Base-by-base conservation (phyloP, 2,113 vertebrate species). In the Himantopus leucocephalus region DNA sequence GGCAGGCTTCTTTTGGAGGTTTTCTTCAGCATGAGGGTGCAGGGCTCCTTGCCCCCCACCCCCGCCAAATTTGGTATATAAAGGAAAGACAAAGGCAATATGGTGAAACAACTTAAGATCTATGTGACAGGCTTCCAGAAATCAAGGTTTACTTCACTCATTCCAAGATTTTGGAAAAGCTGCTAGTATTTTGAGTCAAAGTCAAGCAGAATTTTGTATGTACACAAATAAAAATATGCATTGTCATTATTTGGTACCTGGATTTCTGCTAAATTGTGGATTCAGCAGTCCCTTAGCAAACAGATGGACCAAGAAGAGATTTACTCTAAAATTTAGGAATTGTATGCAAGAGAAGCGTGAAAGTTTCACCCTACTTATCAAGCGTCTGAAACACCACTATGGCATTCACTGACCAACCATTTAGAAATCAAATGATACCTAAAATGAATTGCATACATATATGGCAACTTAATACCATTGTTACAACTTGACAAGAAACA, bases 1-100 rank as follows among this genome's bases (percentile, higher is more conserved):
- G 7, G 23, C 5, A 80, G 29, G 14, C 9, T 50, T 66, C 63
- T 75, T 67, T 21, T 19, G 9, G 7, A 62, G 27, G 14, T 53
- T 77, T 87, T 74, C 41, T 77, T 26, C 48, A 10, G 8, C 55
- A 24, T 27, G 27, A 35, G 6, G 13, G 21, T 52, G 12, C 3
- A 2, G 15, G 6, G 1, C 0, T 10, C n/a, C 35, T 39, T 4
- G 39, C 39, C 5, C 2, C 7, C 22, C 9, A 4, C 10, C 10
- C 9, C 59, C 14, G 35, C 35, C 8, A 47, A 3, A n/a, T 67
- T 26, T 24, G 12, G 10, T n/a, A 7, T 12, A 53, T 22, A 66
- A 64, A 59, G 11, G 39, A 55, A 68, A 12, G 2, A 39, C 1
- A 77, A 30, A 58, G 27, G 8, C 27, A 66, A 34, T 24, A 71